phyloP scores from a whole-genome alignment of 2,113 vertebrate genomes.

The Ailurus styani region DNA sequence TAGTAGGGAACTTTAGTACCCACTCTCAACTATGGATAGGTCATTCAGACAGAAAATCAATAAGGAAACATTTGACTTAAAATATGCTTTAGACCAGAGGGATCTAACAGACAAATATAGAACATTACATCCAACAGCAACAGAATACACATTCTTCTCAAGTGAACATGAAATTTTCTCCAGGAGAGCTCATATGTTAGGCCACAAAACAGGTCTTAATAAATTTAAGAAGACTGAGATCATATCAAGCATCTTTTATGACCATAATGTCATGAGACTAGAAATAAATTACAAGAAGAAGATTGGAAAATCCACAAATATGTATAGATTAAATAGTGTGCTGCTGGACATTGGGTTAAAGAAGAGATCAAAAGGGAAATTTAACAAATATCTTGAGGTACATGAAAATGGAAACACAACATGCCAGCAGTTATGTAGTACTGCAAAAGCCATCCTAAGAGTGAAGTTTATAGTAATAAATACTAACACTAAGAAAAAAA shows the following conservation, averaged over 20 bases:
- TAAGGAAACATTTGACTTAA: background rate
- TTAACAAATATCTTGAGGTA: background rate
- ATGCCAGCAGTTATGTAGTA: background rate
- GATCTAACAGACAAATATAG: background rate
- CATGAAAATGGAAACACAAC: background rate
- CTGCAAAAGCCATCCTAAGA: background rate
- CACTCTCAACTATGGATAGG: background rate
- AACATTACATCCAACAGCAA: background rate
- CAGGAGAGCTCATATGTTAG: background rate
- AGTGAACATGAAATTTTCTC: background rate
- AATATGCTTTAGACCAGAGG: background rate
- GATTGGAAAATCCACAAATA: background rate
- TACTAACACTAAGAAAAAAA: background rate
- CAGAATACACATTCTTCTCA: background rate
- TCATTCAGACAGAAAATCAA: background rate
- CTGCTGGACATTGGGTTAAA: background rate
- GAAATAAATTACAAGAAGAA: background rate
- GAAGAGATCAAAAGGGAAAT: background rate
- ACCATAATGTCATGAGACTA: background rate
- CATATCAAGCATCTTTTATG: background rate
- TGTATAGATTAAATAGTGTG: background rate
- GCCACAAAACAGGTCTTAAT: background rate
- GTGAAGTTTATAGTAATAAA: background rate
- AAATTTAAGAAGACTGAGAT: background rate
- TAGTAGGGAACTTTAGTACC: background rate